phyloP scores from a whole-genome alignment of 2,797 vertebrate genomes.

The Psittacula derbiana region DNA sequence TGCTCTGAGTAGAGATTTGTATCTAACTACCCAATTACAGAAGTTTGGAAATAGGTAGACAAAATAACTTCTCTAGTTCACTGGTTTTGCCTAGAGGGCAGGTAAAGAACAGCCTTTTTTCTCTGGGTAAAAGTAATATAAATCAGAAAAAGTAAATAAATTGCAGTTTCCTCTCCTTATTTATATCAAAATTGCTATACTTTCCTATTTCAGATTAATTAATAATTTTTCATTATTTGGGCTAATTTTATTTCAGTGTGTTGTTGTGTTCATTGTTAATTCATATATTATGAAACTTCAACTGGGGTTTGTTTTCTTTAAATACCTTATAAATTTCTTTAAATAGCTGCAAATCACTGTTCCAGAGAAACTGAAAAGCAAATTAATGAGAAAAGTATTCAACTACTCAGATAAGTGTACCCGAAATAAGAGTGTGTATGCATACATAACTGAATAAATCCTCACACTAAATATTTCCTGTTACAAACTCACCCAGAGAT shows the following conservation, averaged over 20 bases:
- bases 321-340: not conserved
- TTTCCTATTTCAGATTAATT: not conserved
- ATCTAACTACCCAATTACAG: constrained; percentile 3
- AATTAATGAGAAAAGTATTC: not conserved
- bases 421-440: not conserved
- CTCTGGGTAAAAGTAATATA: not conserved
- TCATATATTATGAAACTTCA: not conserved
- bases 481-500: not conserved
- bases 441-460: not conserved
- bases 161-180: not conserved
- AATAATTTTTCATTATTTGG: not conserved
- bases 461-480: not conserved
- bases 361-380: not conserved
- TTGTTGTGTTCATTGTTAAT: not conserved
- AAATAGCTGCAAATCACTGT: not conserved
- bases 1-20: not conserved
- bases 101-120: not conserved
- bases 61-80: not conserved
- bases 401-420: not conserved
- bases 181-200: not conserved
- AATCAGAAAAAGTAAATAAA: not conserved
- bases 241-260: not conserved
- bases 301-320: not conserved
- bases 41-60: not conserved
- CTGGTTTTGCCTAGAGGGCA: not conserved